A percentile compares a stretch with the other conserved stretches of the same genome.
These are phyloP conservation scores for Heliconius eleuchia DNA, from an alignment of 1,140 invertebrate species.

Conservation along the genomic window DNA sequence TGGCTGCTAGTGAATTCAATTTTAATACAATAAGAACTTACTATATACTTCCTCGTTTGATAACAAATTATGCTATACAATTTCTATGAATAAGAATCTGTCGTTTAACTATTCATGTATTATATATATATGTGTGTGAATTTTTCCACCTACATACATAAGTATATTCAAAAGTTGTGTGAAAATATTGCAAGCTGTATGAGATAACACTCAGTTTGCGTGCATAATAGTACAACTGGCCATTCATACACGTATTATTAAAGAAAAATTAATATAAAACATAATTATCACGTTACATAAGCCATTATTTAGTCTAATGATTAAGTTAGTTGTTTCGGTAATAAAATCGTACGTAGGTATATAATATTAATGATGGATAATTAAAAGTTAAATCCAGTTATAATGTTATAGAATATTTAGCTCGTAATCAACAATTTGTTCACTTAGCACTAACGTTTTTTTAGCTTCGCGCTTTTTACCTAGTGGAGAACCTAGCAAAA, in stretches of 20 bases:
- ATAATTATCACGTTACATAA: background rate
- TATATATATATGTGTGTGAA: background rate
- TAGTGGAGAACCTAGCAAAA: too few relatives aligned
- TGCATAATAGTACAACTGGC: background rate
- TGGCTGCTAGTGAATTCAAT: background rate
- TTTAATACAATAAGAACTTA: background rate
- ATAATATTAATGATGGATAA: background rate
- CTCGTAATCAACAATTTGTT: background rate
- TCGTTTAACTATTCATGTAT: background rate
- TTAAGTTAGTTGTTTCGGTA: background rate
- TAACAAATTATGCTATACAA: conserved; percentile 2
- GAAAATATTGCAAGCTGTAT: background rate
- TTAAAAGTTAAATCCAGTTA: conserved; percentile 1
- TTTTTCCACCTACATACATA: background rate
- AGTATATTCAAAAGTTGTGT: background rate
- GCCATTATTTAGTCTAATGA: background rate
- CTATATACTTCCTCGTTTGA: background rate
- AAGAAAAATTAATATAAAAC: conserved; percentile 1
- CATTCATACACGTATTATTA: background rate
- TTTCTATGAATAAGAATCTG: background rate
- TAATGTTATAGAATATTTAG: background rate
- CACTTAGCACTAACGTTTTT: background rate
- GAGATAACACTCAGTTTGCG: conserved; percentile 1
- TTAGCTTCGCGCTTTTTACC: too few relatives aligned
- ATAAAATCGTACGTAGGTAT: background rate